Percentiles rank a stretch among this genome's conserved stretches.
Conservation (phyloP, 2,888 invertebrate species). For the Xestia rhomboidea region DNA sequence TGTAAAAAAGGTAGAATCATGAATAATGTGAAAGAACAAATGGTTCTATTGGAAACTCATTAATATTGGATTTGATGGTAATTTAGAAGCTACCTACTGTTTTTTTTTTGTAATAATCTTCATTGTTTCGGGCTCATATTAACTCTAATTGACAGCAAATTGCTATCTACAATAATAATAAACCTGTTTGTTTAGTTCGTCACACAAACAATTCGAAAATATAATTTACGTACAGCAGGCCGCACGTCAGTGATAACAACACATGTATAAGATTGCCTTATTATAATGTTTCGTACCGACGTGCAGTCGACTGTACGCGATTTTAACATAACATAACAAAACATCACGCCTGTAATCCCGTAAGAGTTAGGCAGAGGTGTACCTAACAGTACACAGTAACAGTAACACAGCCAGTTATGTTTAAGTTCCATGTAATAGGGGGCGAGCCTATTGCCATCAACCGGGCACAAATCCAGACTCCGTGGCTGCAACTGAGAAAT, state of each 20-base stretch:
- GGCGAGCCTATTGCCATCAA: too few relatives aligned
- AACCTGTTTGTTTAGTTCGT: not conserved
- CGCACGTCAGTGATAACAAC: not conserved
- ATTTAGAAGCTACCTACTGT: not conserved
- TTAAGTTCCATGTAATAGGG: too few relatives aligned
- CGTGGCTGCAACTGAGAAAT: too few relatives aligned
- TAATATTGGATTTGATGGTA: slow-evolving; percentile 34
- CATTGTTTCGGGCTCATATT: not conserved
- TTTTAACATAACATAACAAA: too few relatives aligned
- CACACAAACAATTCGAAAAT: not conserved
- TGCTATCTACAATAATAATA: not conserved
- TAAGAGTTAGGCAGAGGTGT: too few relatives aligned
- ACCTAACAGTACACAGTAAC: too few relatives aligned
- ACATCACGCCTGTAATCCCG: too few relatives aligned
- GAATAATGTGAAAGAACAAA: slow-evolving; percentile 36
- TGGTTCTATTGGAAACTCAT: slow-evolving; percentile 38
- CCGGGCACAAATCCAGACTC: too few relatives aligned
- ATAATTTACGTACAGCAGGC: not conserved
- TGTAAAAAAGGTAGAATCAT: not conserved
- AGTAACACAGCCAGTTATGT: too few relatives aligned
- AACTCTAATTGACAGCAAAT: not conserved
- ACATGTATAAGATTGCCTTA: too few relatives aligned
- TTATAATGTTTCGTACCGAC: not conserved
- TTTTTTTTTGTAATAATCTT: not conserved
- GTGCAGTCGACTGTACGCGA: not conserved